Evolutionary conservation across 2,797 vertebrate genomes (phyloP).

Genomic region (Iguana delicatissima): DNA sequence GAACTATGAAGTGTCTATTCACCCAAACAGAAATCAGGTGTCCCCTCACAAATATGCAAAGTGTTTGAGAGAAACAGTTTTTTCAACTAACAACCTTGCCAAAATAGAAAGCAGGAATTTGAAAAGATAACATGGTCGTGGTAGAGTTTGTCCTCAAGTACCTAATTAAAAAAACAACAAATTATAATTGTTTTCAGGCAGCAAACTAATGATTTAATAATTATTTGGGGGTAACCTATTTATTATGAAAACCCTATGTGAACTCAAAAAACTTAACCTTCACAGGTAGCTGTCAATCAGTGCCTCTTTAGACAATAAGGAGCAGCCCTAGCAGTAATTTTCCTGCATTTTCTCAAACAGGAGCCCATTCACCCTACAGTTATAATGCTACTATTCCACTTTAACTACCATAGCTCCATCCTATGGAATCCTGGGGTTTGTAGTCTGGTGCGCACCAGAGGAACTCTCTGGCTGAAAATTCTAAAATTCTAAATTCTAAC

Average conservation of each 20-base stretch:
- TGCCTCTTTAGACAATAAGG: not conserved
- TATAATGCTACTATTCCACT: too few relatives aligned
- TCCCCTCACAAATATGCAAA: not conserved
- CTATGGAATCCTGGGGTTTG: too few relatives aligned
- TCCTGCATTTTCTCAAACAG: not conserved
- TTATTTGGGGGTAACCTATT: not conserved
- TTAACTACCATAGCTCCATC: too few relatives aligned
- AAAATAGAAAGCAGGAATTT: not conserved
- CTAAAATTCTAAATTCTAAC: too few relatives aligned
- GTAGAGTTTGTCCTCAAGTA: not conserved
- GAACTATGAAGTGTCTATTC: not conserved
- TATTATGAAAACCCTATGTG: not conserved
- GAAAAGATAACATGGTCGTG: not conserved
- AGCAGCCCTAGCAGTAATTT: not conserved
- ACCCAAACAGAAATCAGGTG: conserved; percentile 9
- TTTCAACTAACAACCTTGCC: not conserved
- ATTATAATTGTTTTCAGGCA: not conserved
- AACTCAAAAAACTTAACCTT: not conserved
- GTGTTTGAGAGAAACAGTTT: not conserved
- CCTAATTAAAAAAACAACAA: not conserved
- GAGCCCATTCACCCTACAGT: not conserved
- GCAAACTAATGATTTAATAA: not conserved
- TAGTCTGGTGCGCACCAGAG: too few relatives aligned
- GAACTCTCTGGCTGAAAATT: too few relatives aligned
- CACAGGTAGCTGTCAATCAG: not conserved